A percentile compares a stretch with the other conserved stretches of the same genome.
These are phyloP conservation scores for Orchestia grillus DNA, from an alignment of 1,140 invertebrate genomes.

Conservation along the genomic window DNA sequence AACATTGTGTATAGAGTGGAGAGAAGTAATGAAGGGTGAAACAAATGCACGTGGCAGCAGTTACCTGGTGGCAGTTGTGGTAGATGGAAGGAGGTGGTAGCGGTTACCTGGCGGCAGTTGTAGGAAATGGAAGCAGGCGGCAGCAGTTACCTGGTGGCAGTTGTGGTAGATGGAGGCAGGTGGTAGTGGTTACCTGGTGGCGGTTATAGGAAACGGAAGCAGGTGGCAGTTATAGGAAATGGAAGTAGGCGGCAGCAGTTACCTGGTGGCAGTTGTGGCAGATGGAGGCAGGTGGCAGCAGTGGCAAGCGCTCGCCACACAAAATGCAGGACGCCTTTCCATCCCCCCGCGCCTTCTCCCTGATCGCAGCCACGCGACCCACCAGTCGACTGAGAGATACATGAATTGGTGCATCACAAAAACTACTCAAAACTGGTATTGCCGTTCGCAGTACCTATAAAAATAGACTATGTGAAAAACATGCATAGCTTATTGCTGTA, in stretches of 20 bases:
- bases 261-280: constrained; percentile 48
- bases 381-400: neutral
- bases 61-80: neutral
- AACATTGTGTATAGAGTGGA: no score
- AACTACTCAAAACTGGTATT: no score
- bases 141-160: constrained; percentile 25
- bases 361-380: constrained; percentile 3
- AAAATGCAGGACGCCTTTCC: constrained; percentile 28
- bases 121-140: neutral
- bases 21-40: neutral
- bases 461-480: no score
- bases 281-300: constrained; percentile 47
- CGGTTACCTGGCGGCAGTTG: constrained; percentile 39
- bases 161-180: neutral
- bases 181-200: neutral
- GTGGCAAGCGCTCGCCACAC: constrained; percentile 39
- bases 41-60: no score
- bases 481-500: no score
- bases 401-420: neutral
- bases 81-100: neutral
- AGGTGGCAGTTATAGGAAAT: constrained; percentile 10
- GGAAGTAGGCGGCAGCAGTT: neutral
- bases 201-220: neutral
- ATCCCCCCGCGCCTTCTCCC: constrained; percentile 22
- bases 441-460: no score